Conservation (phyloP, 1,140 invertebrate genomes). For the Drosophila prosaltans region DNA sequence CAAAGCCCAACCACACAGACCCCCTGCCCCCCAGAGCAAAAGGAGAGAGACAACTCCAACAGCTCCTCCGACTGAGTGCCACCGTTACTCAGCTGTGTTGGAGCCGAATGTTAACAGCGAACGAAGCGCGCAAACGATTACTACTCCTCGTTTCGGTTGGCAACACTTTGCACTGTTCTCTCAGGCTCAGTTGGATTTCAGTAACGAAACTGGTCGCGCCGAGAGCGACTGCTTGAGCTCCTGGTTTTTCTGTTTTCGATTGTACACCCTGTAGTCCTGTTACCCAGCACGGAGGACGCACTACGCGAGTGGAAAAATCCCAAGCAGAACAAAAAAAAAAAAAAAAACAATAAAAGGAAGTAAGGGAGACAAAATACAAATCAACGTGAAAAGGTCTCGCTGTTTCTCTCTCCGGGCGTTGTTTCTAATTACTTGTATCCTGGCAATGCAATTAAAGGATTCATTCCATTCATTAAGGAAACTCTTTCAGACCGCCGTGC, state of each 20-base stretch:
- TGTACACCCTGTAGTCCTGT: neutral
- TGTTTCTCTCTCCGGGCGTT: slow-evolving; percentile 7
- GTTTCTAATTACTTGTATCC: slow-evolving; percentile 52
- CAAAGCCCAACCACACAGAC: slow-evolving; percentile 22
- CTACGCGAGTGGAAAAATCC: slow-evolving; percentile 55
- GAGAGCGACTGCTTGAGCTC: slow-evolving; percentile 8
- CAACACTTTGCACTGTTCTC: neutral
- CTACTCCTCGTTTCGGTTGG: neutral
- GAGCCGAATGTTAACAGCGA: neutral
- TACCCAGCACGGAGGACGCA: slow-evolving; percentile 25
- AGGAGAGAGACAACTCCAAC: neutral
- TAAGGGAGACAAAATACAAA: slow-evolving; percentile 21
- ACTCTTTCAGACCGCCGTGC: slow-evolving; percentile 14
- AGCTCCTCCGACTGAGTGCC: slow-evolving; percentile 6
- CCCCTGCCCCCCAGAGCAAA: neutral
- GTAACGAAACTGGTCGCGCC: slow-evolving; percentile 10
- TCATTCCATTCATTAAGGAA: slow-evolving; percentile 45
- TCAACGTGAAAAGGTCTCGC: slow-evolving; percentile 12
- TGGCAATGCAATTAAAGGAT: slow-evolving; percentile 51
- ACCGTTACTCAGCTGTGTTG: neutral
- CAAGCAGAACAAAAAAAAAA: slow-evolving; percentile 23
- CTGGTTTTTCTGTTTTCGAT: slow-evolving; percentile 7
- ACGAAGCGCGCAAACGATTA: neutral
- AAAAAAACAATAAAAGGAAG: slow-evolving; percentile 27
- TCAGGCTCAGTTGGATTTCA: slow-evolving; percentile 12